These are phyloP conservation scores for Polyploca ridens DNA, from an alignment of 2,888 invertebrate species.

Conservation along the genomic window DNA sequence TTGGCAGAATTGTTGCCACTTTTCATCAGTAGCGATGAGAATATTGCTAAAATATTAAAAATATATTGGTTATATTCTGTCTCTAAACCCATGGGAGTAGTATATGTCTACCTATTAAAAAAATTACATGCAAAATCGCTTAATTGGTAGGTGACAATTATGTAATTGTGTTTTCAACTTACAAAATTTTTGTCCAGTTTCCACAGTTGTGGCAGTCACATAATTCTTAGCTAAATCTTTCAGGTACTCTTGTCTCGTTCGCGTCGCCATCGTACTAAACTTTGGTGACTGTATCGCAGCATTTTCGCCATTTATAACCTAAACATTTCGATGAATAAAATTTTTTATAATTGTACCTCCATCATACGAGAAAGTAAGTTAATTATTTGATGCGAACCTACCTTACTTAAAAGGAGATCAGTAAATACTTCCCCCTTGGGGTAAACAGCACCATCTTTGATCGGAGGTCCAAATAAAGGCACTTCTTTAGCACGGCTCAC, in stretches of 20 bases:
- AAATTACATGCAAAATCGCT: no score
- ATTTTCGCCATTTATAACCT: constrained; percentile 97
- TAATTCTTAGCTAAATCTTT: constrained; percentile 96
- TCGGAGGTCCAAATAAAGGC: constrained; percentile 97
- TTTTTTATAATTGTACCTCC: no score
- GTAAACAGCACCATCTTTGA: constrained; percentile 94
- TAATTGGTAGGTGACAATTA: no score
- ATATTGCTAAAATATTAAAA: constrained; percentile 85
- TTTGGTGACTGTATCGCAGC: constrained; percentile 98
- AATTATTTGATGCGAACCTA: constrained; percentile 35
- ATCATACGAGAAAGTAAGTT: no score
- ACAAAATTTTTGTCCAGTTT: constrained; percentile 95
- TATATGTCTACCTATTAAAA: no score
- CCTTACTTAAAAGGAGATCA: constrained; percentile 97
- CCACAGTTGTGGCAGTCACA: constrained; percentile 91
- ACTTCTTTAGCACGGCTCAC: constrained; percentile 95
- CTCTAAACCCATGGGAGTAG: not conserved
- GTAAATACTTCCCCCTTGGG: constrained; percentile 96
- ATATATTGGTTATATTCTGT: not conserved
- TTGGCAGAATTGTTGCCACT: constrained; percentile 89
- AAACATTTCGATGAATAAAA: constrained; percentile 21
- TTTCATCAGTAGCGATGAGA: constrained; percentile 84
- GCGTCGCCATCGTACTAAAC: constrained; percentile 98
- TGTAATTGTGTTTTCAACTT: constrained; percentile 61
- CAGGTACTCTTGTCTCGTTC: constrained; percentile 97